Evolutionary conservation across 2,888 invertebrate species (phyloP).

Genomic region (Calliphora vomitoria): DNA sequence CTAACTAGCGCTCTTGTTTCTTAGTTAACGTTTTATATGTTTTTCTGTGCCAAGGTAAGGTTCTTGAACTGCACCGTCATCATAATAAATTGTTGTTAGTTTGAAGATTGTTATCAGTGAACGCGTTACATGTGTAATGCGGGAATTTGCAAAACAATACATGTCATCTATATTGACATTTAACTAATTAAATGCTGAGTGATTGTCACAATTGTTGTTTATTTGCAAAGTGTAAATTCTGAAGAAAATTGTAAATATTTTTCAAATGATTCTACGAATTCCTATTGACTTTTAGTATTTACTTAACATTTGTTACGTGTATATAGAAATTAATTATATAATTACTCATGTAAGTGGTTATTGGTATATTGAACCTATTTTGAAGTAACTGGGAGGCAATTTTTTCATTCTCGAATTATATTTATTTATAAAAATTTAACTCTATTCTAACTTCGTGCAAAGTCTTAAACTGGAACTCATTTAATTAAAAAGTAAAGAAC

Average conservation of each 20-base stretch:
- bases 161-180: not conserved
- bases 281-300: not conserved
- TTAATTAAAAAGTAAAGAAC: too few relatives aligned
- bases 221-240: constrained; percentile 22
- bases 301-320: too few relatives aligned
- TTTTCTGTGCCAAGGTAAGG: constrained; percentile 13
- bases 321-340: too few relatives aligned
- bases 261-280: constrained; percentile 31
- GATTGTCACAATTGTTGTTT: constrained; percentile 4
- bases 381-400: too few relatives aligned
- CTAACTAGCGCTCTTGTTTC: not conserved
- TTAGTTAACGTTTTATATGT: constrained; percentile 31
- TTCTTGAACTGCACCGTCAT: not conserved
- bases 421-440: too few relatives aligned
- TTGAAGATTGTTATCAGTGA: constrained; percentile 29
- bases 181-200: constrained; percentile 47
- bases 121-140: constrained; percentile 8
- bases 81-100: not conserved
- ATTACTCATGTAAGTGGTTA: too few relatives aligned
- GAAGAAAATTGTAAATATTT: not conserved
- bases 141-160: not conserved
- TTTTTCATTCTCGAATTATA: too few relatives aligned
- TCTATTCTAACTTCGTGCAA: too few relatives aligned
- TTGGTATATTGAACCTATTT: too few relatives aligned
- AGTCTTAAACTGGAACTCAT: too few relatives aligned